A percentile compares a stretch with the other conserved stretches of the same genome.
Conservation (phyloP, 2,113 vertebrate genomes). For the Gallinago jamesoni region DNA sequence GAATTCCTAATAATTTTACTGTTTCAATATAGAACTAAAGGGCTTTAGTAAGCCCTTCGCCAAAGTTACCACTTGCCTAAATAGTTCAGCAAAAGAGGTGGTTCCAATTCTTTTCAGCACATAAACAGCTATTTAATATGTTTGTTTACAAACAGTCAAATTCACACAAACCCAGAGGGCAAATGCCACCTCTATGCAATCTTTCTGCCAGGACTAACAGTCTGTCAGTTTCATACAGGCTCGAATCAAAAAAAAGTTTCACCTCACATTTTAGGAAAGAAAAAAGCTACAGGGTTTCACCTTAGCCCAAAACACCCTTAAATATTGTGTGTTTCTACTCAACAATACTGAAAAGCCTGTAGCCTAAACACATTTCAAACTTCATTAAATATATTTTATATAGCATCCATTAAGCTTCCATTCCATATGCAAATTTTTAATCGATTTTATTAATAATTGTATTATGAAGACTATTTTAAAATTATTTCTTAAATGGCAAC, state of each 20-base stretch:
- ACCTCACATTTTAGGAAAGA: background rate
- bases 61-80: background rate
- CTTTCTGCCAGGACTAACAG: background rate
- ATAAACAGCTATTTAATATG: background rate
- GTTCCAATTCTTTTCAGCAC: background rate
- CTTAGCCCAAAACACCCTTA: background rate
- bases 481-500: background rate
- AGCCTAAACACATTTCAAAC: background rate
- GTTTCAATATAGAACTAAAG: background rate
- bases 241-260: background rate
- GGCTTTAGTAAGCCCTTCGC: background rate
- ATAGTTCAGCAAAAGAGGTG: background rate
- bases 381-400: background rate
- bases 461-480: background rate
- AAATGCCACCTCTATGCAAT: background rate
- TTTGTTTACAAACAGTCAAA: background rate
- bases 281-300: background rate
- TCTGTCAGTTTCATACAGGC: background rate
- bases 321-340: background rate
- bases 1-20: background rate
- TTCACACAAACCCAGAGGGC: background rate
- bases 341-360: background rate
- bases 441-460: background rate
- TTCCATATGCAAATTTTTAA: background rate
- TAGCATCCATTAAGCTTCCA: background rate